These are phyloP conservation scores for Calliphora vomitoria DNA, from an alignment of 2,888 invertebrate species.

Conservation along the genomic window DNA sequence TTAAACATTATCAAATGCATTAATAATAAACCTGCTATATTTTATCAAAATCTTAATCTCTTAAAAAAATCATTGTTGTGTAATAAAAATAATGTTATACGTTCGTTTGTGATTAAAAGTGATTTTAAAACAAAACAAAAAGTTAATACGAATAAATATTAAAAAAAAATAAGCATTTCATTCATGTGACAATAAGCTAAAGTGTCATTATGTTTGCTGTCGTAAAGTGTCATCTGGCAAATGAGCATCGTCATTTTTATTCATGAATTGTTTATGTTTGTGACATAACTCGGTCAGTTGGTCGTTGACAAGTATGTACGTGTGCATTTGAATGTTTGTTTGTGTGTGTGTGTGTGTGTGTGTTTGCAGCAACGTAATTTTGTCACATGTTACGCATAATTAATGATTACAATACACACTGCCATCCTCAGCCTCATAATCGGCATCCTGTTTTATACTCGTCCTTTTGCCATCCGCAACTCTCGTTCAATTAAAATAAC, in stretches of 20 bases:
- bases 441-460: slow-evolving; percentile 1
- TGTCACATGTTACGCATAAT: slow-evolving; percentile 81
- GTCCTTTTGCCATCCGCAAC: slow-evolving; percentile 11
- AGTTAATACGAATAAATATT: slow-evolving; percentile 9
- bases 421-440: slow-evolving; percentile 1
- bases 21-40: background rate
- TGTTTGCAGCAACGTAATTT: slow-evolving; percentile 42
- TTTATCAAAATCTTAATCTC: background rate
- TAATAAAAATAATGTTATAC: background rate
- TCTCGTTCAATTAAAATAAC: slow-evolving; percentile 42
- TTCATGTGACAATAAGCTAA: slow-evolving; percentile 54
- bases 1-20: background rate
- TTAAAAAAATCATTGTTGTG: background rate
- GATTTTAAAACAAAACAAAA: background rate
- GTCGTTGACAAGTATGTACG: slow-evolving; percentile 65
- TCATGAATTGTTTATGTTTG: slow-evolving; percentile 74
- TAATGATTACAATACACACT: slow-evolving; percentile 75
- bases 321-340: background rate
- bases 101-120: slow-evolving; percentile 9
- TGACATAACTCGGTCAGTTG: slow-evolving; percentile 77
- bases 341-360: background rate
- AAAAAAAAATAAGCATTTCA: slow-evolving; percentile 35
- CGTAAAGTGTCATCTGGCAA: slow-evolving; percentile 63
- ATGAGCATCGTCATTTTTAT: slow-evolving; percentile 66
- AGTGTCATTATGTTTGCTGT: slow-evolving; percentile 60